Conservation (phyloP, 2,888 invertebrate species). For the Epirrita christyi region DNA sequence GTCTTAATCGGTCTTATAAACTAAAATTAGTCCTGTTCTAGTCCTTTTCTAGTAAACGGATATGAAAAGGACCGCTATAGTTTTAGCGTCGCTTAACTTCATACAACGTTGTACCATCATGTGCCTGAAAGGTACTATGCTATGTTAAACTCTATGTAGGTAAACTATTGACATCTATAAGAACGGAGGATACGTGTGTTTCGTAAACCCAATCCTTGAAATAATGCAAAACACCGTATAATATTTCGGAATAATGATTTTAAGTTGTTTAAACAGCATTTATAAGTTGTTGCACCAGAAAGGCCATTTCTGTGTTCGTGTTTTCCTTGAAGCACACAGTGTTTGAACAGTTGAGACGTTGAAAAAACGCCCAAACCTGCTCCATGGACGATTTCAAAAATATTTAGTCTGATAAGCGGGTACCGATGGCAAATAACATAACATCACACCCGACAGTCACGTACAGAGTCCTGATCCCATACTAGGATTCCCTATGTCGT, state of each 20-base stretch:
- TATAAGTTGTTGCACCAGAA: conserved; percentile 32
- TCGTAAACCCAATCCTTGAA: conserved; percentile 30
- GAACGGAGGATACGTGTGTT: background rate
- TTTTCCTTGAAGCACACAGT: conserved; percentile 77
- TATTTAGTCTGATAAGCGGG: conserved; percentile 70
- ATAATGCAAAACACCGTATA: conserved; percentile 12
- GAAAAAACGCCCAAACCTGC: conserved; percentile 76
- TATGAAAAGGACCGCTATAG: no score
- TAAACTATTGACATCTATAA: no score
- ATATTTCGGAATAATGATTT: conserved; percentile 28
- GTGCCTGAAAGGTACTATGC: no score
- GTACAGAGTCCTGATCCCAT: no score
- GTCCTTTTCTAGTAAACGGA: no score
- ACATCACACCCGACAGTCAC: no score
- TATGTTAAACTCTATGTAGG: no score
- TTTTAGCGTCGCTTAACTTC: no score
- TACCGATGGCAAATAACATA: conserved; percentile 49
- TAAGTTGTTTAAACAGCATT: conserved; percentile 27
- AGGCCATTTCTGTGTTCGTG: conserved; percentile 59
- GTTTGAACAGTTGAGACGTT: conserved; percentile 77
- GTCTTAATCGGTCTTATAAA: no score
- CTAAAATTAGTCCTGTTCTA: no score
- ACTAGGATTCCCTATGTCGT: no score
- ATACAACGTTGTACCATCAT: no score
- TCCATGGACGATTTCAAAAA: conserved; percentile 75